Evolutionary conservation across 2,797 vertebrate genomes (phyloP).

Genomic region (Helarctos malayanus): DNA sequence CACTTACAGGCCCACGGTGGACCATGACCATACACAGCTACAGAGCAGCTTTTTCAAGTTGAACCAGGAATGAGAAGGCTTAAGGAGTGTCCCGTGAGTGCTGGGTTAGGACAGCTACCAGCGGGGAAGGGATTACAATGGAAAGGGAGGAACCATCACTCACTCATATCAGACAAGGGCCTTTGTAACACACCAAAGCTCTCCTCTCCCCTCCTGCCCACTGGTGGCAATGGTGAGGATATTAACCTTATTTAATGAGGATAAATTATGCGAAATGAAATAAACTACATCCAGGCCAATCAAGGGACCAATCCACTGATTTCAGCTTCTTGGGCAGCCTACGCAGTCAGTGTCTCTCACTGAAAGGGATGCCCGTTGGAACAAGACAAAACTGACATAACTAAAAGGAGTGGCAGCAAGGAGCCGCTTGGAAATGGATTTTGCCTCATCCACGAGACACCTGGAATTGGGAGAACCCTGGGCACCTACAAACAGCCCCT

Average conservation of each 20-base stretch:
- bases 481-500: background rate
- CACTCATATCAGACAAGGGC: background rate
- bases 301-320: background rate
- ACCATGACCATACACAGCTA: constrained; percentile 15
- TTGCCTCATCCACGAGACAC: background rate
- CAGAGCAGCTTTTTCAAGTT: constrained; percentile 72
- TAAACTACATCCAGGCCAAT: background rate
- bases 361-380: background rate
- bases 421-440: background rate
- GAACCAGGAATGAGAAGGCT: constrained; percentile 1
- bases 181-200: background rate
- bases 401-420: background rate
- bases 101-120: background rate
- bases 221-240: background rate
- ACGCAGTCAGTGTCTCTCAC: background rate
- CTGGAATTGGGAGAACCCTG: background rate
- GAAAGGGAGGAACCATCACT: background rate
- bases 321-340: background rate
- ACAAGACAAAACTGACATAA: background rate
- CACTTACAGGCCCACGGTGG: background rate
- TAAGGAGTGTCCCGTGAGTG: background rate
- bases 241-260: constrained; percentile 26
- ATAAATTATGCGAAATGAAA: background rate
- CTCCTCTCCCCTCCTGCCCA: background rate
- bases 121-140: background rate